Evolutionary conservation across 2,888 invertebrate genomes (phyloP).

Genomic region (Drosophila birchii): DNA sequence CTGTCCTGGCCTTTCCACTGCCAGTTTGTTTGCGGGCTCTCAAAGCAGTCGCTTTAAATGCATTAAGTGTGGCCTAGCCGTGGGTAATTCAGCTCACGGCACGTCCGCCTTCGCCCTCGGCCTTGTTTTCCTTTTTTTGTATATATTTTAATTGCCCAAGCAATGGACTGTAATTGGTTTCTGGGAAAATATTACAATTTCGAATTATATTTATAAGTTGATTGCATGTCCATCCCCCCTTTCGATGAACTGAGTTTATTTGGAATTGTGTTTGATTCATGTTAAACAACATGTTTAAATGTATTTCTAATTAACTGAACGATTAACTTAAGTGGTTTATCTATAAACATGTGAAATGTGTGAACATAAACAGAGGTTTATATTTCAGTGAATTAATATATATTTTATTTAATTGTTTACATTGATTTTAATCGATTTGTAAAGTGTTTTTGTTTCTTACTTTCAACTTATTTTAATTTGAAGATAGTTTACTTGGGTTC

Average conservation of each 20-base stretch:
- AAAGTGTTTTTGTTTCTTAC: not conserved
- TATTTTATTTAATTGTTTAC: not conserved
- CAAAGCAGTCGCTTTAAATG: constrained; percentile 71
- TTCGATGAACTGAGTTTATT: not conserved
- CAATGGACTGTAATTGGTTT: constrained; percentile 27
- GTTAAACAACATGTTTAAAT: not conserved
- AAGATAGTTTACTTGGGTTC: too few relatives aligned
- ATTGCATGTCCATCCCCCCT: not conserved
- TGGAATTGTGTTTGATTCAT: not conserved
- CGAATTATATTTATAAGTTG: constrained; percentile 20
- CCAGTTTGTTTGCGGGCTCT: constrained; percentile 21
- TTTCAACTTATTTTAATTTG: too few relatives aligned
- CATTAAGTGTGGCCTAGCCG: constrained; percentile 62
- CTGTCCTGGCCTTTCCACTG: constrained; percentile 54
- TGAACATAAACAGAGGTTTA: not conserved
- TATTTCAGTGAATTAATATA: too few relatives aligned
- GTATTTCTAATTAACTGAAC: constrained; percentile 3
- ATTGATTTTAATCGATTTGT: not conserved
- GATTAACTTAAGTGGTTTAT: constrained; percentile 3
- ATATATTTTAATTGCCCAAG: constrained; percentile 28
- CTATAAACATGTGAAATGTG: not conserved
- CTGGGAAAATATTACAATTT: constrained; percentile 16
- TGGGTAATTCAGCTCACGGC: constrained; percentile 15
- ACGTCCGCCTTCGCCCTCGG: constrained; percentile 10
- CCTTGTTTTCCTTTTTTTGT: constrained; percentile 14